Base-by-base conservation (phyloP, 2,797 vertebrate genomes). In the Rhynchonycteris naso region DNA sequence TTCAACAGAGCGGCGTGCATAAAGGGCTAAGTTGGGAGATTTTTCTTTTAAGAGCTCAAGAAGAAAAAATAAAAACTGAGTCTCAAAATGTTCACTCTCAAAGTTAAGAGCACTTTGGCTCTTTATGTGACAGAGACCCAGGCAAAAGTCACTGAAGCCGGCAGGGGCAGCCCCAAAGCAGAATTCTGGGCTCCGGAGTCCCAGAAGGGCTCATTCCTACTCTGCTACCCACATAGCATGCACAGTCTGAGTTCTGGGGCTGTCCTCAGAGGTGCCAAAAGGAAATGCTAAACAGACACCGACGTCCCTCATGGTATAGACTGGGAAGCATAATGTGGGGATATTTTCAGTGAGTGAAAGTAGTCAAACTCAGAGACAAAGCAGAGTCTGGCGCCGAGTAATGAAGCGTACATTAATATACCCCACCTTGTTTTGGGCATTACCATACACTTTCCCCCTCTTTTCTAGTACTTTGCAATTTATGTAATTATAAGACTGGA, bases 341-440 rank as follows among this genome's bases (percentile, higher is more conserved):
- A 66, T 88, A 94, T 76, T 91, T 89, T 91, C 72, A 92, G 91
- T n/a, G 91, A 95, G 56, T 22, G 18, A 52, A 38, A 63, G 52
- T 68, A 54, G 66, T 79, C 79, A 93, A 72, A 88, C 13, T 86
- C 47, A 92, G 84, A 81, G 28, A 76, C 43, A 82, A 79, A 90
- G 72, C 18, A 11, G 30, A 96, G 90, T 69, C 86, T 19, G 66
- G 28, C 68, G 72, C 88, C 83, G 90, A 92, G 80, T 90, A 90
- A 88, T 86, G 89, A 85, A 65, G 52, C 92, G 85, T 59, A 81
- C 86, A 56, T 91, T 88, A 84, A 88, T 28, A 35, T 4, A 30
- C 7, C 47, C 28, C n/a, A 63, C 43, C 66, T 94, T 92, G 30
- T 7, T 90, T 95, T 85, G 65, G 90, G 93, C 75, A 72, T 79